Conservation (phyloP, 2,888 invertebrate species). For the Drosophila merina region DNA sequence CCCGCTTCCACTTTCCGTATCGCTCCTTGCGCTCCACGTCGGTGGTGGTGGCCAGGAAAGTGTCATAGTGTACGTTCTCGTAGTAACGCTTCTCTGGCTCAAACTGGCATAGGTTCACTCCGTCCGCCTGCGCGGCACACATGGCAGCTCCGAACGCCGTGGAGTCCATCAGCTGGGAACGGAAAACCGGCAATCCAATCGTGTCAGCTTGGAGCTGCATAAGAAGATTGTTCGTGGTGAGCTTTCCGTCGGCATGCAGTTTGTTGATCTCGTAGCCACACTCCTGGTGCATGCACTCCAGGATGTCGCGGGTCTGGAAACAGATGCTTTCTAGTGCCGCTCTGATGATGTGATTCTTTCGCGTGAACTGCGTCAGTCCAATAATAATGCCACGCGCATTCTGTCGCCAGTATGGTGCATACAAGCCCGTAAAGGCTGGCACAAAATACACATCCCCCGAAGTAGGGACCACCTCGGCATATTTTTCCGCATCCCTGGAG, state of each 20-base stretch:
- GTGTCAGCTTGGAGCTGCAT: constrained; percentile 99
- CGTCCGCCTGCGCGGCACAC: constrained; percentile 93
- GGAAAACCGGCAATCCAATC: constrained; percentile 94
- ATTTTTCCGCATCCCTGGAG: constrained; percentile 88
- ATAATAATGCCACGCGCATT: constrained; percentile 96
- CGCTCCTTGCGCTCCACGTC: constrained; percentile 92
- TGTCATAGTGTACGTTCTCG: constrained; percentile 86
- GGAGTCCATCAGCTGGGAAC: constrained; percentile 94
- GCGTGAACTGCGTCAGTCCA: constrained; percentile 96
- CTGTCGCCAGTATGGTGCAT: constrained; percentile 99
- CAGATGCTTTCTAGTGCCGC: constrained; percentile 98
- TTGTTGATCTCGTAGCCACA: constrained; percentile 93
- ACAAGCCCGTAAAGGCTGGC: constrained; percentile 98
- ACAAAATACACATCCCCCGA: constrained; percentile 99
- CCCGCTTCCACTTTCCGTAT: constrained; percentile 97
- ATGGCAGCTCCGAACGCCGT: constrained; percentile 97
- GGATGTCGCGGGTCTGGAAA: constrained; percentile 96
- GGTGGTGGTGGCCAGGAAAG: constrained; percentile 92
- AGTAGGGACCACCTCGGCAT: constrained; percentile 92
- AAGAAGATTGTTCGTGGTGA: constrained; percentile 94
- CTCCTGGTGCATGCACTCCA: constrained; percentile 97
- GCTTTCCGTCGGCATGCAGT: constrained; percentile 96
- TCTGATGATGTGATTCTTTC: constrained; percentile 95
- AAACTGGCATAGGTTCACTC: constrained; percentile 89
- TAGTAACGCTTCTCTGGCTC: constrained; percentile 85